A percentile compares a stretch with the other conserved stretches of the same genome.
These are phyloP conservation scores for Fopius arisanus DNA, from an alignment of 1,140 invertebrate genomes.

Conservation along the genomic window DNA sequence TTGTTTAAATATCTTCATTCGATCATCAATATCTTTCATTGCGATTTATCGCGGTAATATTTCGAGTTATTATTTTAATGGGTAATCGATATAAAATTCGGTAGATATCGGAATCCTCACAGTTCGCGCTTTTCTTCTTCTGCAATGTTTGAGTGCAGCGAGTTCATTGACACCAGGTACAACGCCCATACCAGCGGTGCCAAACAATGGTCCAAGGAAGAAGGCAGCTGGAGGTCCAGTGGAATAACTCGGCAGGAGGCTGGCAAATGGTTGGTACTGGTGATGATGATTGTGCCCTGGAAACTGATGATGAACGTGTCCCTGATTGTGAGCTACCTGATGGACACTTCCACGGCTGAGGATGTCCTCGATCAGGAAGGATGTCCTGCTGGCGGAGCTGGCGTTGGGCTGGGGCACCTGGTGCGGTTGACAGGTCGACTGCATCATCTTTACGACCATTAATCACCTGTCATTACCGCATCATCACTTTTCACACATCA, in stretches of 20 bases:
- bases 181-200: constrained; percentile 55
- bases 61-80: no score
- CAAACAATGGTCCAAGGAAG: constrained; percentile 57
- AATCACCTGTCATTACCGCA: background rate
- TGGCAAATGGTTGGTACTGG: constrained; percentile 64
- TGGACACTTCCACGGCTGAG: constrained; percentile 70
- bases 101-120: no score
- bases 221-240: constrained; percentile 64
- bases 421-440: constrained; percentile 59
- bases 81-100: no score
- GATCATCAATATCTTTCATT: no score
- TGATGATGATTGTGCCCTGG: constrained; percentile 50
- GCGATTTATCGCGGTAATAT: no score
- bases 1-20: no score
- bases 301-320: constrained; percentile 45
- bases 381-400: constrained; percentile 64
- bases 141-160: constrained; percentile 83
- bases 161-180: constrained; percentile 57
- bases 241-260: constrained; percentile 63
- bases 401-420: constrained; percentile 56
- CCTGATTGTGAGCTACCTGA: constrained; percentile 50
- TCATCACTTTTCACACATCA: background rate
- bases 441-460: constrained; percentile 44
- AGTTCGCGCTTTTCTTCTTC: constrained; percentile 92
- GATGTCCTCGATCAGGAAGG: constrained; percentile 85